A percentile compares a stretch with the other conserved stretches of the same genome.
Conservation (phyloP, 2,797 vertebrate species). For the Megaceryle alcyon region DNA sequence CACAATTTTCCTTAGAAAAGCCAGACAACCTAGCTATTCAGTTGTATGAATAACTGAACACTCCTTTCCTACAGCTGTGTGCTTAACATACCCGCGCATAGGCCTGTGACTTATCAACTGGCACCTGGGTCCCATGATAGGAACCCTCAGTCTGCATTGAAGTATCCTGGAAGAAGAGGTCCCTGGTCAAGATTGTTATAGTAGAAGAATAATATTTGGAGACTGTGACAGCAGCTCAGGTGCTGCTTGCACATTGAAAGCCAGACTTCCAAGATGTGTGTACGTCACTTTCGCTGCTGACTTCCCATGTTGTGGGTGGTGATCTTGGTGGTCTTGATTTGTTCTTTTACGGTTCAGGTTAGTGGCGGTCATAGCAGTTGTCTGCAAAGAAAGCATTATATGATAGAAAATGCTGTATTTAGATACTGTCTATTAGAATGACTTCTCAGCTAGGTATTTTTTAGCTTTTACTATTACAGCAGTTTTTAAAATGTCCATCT, state of each 20-base stretch:
- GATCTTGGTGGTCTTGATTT: not conserved
- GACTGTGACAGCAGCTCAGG: not conserved
- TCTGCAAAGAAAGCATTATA: not conserved
- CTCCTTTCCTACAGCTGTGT: not conserved
- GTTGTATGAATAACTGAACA: not conserved
- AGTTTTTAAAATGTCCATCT: not conserved
- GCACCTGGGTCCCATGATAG: not conserved
- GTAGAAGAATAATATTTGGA: not conserved
- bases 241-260: not conserved
- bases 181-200: not conserved
- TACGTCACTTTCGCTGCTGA: not conserved
- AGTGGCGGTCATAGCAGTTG: not conserved
- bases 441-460: not conserved
- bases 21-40: not conserved
- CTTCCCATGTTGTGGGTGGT: not conserved
- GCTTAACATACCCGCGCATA: not conserved
- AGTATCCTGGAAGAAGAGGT: not conserved
- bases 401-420: not conserved
- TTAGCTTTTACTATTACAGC: not conserved
- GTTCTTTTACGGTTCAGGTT: not conserved
- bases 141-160: not conserved
- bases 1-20: not conserved
- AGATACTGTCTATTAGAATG: not conserved
- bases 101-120: not conserved
- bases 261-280: not conserved